Evolutionary conservation across 2,113 vertebrate species (phyloP).

Genomic region (Hyla sarda): DNA sequence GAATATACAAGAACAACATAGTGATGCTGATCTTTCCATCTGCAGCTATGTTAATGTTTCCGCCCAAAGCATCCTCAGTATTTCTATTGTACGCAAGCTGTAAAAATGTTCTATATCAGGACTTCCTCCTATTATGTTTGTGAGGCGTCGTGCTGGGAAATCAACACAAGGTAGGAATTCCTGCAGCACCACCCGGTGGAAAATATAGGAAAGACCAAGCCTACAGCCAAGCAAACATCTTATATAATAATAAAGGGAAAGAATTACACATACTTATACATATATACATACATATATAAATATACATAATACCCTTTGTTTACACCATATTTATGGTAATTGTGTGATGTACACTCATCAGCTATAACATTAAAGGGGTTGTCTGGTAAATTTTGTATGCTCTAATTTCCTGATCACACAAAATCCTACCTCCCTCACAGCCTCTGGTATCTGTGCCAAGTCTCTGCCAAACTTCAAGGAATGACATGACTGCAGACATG

Average conservation of each 20-base stretch:
- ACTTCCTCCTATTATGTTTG: conserved; percentile 96
- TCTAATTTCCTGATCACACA: no score
- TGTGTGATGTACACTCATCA: no score
- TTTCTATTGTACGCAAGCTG: conserved; percentile 82
- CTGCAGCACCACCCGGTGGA: conserved; percentile 86
- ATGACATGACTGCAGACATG: no score
- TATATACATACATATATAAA: no score
- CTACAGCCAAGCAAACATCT: conserved; percentile 5
- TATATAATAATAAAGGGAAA: background rate
- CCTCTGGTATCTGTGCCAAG: no score
- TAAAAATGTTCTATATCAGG: conserved; percentile 91
- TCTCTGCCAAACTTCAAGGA: no score
- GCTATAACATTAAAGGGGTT: no score
- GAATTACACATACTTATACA: no score
- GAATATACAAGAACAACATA: conserved; percentile 61
- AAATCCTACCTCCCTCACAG: no score
- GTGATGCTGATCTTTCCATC: conserved; percentile 75
- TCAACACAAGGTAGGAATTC: conserved; percentile 85
- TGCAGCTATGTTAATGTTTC: conserved; percentile 80
- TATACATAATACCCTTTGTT: no score
- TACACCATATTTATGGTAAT: no score
- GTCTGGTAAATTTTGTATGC: no score
- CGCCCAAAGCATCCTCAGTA: conserved; percentile 82
- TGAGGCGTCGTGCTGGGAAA: conserved; percentile 88
- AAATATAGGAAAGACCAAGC: conserved; percentile 66